Evolutionary conservation across 2,797 vertebrate species (phyloP).

Genomic region (Platyrinchus mystaceus): DNA sequence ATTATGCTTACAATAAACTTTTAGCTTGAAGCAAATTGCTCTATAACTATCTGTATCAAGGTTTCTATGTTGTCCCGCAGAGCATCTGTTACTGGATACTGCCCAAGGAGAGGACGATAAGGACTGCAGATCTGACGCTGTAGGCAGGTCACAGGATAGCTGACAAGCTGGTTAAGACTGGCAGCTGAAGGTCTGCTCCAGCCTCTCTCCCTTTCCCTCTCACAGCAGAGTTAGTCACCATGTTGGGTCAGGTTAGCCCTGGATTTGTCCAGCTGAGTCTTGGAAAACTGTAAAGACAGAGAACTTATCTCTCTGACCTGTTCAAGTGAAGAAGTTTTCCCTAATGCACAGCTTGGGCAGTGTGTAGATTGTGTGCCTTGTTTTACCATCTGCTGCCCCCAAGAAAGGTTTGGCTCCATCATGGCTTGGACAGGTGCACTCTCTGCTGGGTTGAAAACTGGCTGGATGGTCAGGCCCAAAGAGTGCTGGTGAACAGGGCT

Average conservation of each 20-base stretch:
- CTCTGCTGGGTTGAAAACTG: no score
- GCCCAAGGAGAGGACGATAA: background rate
- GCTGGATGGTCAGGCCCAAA: no score
- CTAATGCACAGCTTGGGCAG: background rate
- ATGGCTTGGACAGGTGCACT: no score
- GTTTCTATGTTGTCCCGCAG: background rate
- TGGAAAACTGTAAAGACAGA: background rate
- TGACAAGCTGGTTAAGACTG: background rate
- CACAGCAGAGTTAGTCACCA: background rate
- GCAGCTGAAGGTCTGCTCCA: background rate
- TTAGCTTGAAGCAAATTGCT: background rate
- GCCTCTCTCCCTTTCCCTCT: background rate
- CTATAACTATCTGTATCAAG: background rate
- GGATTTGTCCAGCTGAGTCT: background rate
- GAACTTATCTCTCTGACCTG: background rate
- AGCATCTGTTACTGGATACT: background rate
- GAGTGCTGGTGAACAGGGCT: no score
- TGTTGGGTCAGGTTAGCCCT: background rate
- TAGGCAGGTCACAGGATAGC: background rate
- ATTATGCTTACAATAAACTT: background rate
- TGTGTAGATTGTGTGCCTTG: background rate
- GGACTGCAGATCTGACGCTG: background rate
- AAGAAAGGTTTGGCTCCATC: background rate
- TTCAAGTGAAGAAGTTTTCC: background rate
- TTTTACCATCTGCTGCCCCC: background rate